Base-by-base conservation (phyloP, 2,888 invertebrate species). In the Proisotoma minuta region DNA sequence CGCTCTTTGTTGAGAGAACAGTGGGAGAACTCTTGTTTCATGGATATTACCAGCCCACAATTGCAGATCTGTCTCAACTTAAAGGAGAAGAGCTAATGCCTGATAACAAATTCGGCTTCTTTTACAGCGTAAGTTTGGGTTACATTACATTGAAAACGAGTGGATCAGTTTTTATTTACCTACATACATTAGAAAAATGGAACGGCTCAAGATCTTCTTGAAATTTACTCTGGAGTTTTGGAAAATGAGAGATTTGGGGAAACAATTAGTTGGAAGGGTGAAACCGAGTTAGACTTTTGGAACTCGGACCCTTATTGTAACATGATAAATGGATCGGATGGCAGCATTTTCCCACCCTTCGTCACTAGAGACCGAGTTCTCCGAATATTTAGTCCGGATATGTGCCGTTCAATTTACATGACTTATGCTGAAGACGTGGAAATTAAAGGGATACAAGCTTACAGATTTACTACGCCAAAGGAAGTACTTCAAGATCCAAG, bases 161-260 rank as follows among this genome's bases (percentile, higher is more conserved):
- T 8, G 8, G 34, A 43, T 43, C 43, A 18, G 15, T 43, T 12
- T 20, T n/a, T n/a, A n/a, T n/a, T n/a, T n/a, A n/a, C n/a, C n/a
- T n/a, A n/a, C n/a, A n/a, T n/a, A n/a, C n/a, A 34, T 23, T 62
- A 70, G 69, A 67, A 64, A 70, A 73, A 69, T 51, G 70, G 62
- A 18, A 63, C 70, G 22, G 63, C 52, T 24, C 62, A 63, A 58
- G 71, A 66, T 40, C 56, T 59, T 5, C 54, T 62, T 43, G 62
- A 63, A 57, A 65, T 68, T 29, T 62, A 65, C 40, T 60, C 63
- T 3, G 67, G 66, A 3, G 58, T 66, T 10, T 18, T 24, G 18
- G 61, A 68, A 52, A 59, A 57, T 27, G 28, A 56, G 4, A 27
- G 58, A 10, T 64, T 67, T 29, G 64, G 67, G 3, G 29, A 57